Evolutionary conservation across 2,113 vertebrate species (phyloP).

Genomic region (Istiophorus platypterus): DNA sequence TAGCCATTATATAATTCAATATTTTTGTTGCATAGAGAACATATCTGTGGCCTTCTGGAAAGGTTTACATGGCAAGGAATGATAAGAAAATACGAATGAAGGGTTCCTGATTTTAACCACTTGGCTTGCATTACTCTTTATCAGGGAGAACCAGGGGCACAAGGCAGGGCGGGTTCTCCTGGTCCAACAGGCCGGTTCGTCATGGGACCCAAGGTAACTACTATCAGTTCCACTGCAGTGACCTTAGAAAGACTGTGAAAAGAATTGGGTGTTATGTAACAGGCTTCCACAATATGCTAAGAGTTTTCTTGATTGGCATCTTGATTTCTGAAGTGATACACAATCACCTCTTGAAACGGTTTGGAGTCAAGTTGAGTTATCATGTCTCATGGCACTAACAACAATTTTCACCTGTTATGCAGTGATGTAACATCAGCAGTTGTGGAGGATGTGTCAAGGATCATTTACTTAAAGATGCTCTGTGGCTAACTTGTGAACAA

Average conservation of each 20-base stretch:
- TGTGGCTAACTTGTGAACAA: too few species aligned
- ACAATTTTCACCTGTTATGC: not conserved
- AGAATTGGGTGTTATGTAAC: too few species aligned
- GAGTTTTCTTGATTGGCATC: not conserved
- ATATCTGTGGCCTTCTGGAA: not conserved
- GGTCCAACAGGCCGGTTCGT: conserved; percentile 88
- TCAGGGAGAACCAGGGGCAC: conserved; percentile 89
- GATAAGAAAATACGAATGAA: not conserved
- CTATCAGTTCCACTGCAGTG: not conserved
- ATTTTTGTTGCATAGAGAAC: not conserved
- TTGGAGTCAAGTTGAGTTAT: not conserved
- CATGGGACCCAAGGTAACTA: conserved; percentile 88
- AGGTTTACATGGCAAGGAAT: not conserved
- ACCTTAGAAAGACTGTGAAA: too few species aligned
- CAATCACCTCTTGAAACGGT: not conserved
- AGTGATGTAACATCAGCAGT: not conserved
- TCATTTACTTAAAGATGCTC: not conserved
- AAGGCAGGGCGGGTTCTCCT: conserved; percentile 86
- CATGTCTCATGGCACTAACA: not conserved
- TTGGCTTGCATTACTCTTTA: conserved; percentile 13
- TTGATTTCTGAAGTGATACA: not conserved
- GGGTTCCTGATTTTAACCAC: not conserved
- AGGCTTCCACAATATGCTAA: too few species aligned
- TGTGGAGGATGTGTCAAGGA: not conserved
- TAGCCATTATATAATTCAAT: not conserved